Evolutionary conservation across 2,888 invertebrate genomes (phyloP).

Genomic region (Metalampra italica): DNA sequence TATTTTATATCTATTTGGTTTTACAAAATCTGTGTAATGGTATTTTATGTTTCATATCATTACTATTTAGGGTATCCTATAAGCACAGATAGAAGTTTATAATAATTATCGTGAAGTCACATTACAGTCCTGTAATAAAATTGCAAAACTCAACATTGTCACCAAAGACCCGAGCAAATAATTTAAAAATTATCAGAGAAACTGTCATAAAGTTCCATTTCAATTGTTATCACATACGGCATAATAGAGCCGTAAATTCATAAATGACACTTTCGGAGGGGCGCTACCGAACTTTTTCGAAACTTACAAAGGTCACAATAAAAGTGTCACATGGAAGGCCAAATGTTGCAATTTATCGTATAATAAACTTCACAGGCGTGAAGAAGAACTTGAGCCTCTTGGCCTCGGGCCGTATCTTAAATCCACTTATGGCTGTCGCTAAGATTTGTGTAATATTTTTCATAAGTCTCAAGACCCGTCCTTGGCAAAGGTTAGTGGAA

Average conservation of each 20-base stretch:
- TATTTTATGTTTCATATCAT: too few species aligned
- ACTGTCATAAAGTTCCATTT: conserved; percentile 2
- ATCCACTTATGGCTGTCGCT: background rate
- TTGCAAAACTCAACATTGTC: too few species aligned
- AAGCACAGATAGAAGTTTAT: too few species aligned
- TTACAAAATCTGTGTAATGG: too few species aligned
- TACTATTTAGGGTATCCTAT: too few species aligned
- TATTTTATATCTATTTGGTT: too few species aligned
- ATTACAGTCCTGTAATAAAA: too few species aligned
- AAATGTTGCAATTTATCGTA: conserved; percentile 48
- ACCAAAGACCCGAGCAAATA: too few species aligned
- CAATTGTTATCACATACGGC: conserved; percentile 23
- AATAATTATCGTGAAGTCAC: too few species aligned
- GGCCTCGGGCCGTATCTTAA: conserved; percentile 13
- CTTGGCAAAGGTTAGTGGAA: background rate
- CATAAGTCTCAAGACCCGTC: background rate
- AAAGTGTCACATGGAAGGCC: conserved; percentile 49
- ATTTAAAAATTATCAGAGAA: background rate
- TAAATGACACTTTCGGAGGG: conserved; percentile 51
- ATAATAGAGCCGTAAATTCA: conserved; percentile 58
- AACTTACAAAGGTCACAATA: conserved; percentile 58
- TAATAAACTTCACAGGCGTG: conserved; percentile 32
- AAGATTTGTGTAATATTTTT: conserved; percentile 1
- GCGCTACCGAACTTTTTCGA: conserved; percentile 34
- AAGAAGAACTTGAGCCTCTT: conserved; percentile 21